phyloP scores from a whole-genome alignment of 1,140 invertebrate species.

The Paracyclopina nana region DNA sequence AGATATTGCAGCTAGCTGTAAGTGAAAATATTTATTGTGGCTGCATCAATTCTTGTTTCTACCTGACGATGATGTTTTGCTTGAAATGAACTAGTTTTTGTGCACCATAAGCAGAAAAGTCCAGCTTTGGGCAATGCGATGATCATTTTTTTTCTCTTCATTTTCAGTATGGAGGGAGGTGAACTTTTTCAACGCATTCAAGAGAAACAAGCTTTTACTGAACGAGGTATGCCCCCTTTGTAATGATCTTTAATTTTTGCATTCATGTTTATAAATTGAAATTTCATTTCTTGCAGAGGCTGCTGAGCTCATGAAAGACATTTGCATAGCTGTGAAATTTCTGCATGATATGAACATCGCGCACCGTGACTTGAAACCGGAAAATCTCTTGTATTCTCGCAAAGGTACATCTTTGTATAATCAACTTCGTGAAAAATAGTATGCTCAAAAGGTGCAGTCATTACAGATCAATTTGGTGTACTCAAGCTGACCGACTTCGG shows the following conservation, averaged over 20 bases:
- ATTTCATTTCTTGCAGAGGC: conserved; percentile 40
- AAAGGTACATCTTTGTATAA: too few relatives aligned
- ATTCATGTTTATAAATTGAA: conserved; percentile 21
- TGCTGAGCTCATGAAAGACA: conserved; percentile 81
- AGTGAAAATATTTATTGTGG: too few relatives aligned
- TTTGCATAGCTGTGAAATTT: conserved; percentile 83
- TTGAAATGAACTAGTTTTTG: too few relatives aligned
- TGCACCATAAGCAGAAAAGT: too few relatives aligned
- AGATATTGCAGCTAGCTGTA: too few relatives aligned
- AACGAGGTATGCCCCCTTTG: conserved; percentile 43
- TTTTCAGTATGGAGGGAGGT: conserved; percentile 76
- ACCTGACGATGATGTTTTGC: too few relatives aligned
- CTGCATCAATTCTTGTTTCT: too few relatives aligned
- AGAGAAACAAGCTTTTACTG: conserved; percentile 78
- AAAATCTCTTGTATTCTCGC: conserved; percentile 65
- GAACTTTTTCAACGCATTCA: conserved; percentile 92
- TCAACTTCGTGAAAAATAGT: too few relatives aligned
- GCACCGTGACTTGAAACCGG: conserved; percentile 86
- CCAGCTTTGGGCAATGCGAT: too few relatives aligned
- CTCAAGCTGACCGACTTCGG: conserved; percentile 97
- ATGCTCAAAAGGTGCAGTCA: not conserved
- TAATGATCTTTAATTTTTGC: conserved; percentile 22
- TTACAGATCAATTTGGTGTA: conserved; percentile 35
- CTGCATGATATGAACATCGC: conserved; percentile 89
- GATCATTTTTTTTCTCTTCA: conserved; percentile 19